These are phyloP conservation scores for Lucifuga dentata DNA, from an alignment of 2,113 vertebrate species.

Conservation along the genomic window DNA sequence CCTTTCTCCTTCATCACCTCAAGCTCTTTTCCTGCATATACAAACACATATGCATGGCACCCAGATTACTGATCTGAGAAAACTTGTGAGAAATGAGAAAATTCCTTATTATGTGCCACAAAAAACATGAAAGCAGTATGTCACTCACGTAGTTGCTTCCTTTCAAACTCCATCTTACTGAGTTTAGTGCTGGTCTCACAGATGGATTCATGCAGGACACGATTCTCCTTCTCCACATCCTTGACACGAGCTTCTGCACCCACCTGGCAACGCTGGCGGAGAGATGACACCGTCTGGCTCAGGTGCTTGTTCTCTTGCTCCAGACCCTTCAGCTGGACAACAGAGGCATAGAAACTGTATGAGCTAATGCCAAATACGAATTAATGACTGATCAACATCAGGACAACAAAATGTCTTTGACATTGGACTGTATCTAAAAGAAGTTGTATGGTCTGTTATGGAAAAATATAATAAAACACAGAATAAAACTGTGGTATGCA, in stretches of 20 bases:
- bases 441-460: too few relatives aligned
- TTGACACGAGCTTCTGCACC: slow-evolving; percentile 94
- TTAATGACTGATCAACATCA: too few relatives aligned
- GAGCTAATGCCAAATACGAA: too few relatives aligned
- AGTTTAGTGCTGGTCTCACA: slow-evolving; percentile 94
- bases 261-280: slow-evolving; percentile 94
- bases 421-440: too few relatives aligned
- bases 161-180: slow-evolving; percentile 95
- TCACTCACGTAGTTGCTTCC: slow-evolving; percentile 87
- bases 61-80: neutral
- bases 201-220: slow-evolving; percentile 95
- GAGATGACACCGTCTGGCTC: slow-evolving; percentile 90
- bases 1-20: slow-evolving; percentile 94
- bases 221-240: slow-evolving; percentile 97
- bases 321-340: slow-evolving; percentile 89
- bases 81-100: too few relatives aligned
- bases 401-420: accelerated
- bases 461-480: too few relatives aligned
- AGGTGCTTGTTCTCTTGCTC: slow-evolving; percentile 97
- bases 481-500: too few relatives aligned
- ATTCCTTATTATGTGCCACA: too few relatives aligned
- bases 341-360: neutral
- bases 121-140: neutral
- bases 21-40: slow-evolving; percentile 86
- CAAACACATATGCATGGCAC: neutral